These are phyloP conservation scores for Pogonus chalceus DNA, from an alignment of 1,140 invertebrate species.

Conservation along the genomic window DNA sequence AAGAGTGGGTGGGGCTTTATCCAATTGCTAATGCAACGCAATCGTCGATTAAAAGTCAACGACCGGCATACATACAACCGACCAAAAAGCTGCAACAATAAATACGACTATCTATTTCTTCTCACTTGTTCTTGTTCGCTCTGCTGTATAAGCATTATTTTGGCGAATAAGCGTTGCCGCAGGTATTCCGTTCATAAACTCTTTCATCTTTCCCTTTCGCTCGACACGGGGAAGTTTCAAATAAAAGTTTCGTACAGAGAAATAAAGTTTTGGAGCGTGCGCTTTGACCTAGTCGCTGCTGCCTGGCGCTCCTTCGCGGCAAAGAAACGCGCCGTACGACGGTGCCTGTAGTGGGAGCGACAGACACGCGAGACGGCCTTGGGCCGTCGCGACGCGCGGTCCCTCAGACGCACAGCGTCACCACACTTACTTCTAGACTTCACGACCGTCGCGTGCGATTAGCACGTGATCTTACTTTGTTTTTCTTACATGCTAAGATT, in stretches of 20 bases:
- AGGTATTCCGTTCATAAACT: slow-evolving; percentile 13
- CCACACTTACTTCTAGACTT: background rate
- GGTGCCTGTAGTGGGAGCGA: background rate
- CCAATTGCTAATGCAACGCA: slow-evolving; percentile 2
- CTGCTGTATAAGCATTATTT: background rate
- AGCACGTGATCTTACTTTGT: no score
- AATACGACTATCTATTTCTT: no score
- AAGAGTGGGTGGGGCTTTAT: slow-evolving; percentile 4
- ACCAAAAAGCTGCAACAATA: no score
- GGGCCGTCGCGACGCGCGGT: slow-evolving; percentile 1
- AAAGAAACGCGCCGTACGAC: background rate
- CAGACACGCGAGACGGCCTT: slow-evolving; percentile 9
- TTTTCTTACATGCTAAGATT: no score
- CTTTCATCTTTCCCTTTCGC: slow-evolving; percentile 5
- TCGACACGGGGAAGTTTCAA: slow-evolving; percentile 17
- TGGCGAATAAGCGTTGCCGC: no score
- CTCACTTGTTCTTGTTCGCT: background rate
- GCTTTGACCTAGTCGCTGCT: slow-evolving; percentile 17
- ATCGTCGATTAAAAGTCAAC: background rate
- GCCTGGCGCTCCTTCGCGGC: background rate
- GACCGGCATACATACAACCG: background rate
- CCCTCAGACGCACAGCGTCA: background rate
- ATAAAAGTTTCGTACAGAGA: slow-evolving; percentile 21
- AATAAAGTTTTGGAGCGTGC: slow-evolving; percentile 18
- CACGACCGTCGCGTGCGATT: background rate